These are phyloP conservation scores for Calliopum simillimum DNA, from an alignment of 2,888 invertebrate species.

Conservation along the genomic window DNA sequence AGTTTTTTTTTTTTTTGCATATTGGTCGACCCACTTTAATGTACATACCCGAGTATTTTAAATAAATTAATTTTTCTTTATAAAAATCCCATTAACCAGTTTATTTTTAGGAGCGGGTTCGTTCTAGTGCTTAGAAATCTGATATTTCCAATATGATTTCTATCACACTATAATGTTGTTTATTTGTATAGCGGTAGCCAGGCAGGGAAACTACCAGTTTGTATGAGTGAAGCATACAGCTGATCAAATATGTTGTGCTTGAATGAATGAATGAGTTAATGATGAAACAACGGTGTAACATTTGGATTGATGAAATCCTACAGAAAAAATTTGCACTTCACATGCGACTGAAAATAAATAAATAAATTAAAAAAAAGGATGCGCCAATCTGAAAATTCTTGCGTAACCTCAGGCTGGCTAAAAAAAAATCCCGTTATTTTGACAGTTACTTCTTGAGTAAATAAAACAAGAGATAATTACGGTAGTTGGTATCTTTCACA, in stretches of 20 bases:
- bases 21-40: no score
- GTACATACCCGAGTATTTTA: no score
- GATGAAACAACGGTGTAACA: slow-evolving; percentile 42
- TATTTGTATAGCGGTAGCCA: slow-evolving; percentile 49
- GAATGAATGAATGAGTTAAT: slow-evolving; percentile 36
- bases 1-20: no score
- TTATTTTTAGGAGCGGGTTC: slow-evolving; percentile 20
- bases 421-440: slow-evolving; percentile 10
- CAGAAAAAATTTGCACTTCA: neutral
- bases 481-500: neutral
- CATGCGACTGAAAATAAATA: no score
- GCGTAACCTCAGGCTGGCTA: neutral
- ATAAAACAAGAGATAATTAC: slow-evolving; percentile 4
- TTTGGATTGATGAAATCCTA: neutral
- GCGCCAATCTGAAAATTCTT: slow-evolving; percentile 1
- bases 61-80: neutral
- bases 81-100: neutral
- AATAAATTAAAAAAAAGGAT: slow-evolving; percentile 8
- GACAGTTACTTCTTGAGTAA: neutral
- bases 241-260: slow-evolving; percentile 52
- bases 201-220: slow-evolving; percentile 34
- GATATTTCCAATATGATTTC: slow-evolving; percentile 50
- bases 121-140: slow-evolving; percentile 47
- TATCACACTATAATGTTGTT: neutral
- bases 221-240: slow-evolving; percentile 43